phyloP scores from a whole-genome alignment of 1,140 invertebrate species.

The Drosophila kurseongensis region DNA sequence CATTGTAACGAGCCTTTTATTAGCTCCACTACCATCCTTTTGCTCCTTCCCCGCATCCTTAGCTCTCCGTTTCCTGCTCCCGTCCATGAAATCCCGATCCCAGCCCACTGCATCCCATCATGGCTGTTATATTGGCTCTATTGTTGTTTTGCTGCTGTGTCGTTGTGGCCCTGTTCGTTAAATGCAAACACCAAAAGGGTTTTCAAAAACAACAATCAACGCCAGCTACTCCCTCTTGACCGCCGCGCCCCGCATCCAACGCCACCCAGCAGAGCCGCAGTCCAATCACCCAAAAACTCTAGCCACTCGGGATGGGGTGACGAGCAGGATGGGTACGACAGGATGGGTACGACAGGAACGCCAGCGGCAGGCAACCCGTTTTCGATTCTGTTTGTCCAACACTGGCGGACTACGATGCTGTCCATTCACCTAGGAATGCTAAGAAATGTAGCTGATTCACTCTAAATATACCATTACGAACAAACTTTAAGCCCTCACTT shows the following conservation, averaged over 20 bases:
- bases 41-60: not conserved
- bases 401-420: slow-evolving; percentile 31
- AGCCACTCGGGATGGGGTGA: slow-evolving; percentile 18
- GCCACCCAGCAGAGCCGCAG: slow-evolving; percentile 34
- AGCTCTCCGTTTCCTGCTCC: not conserved
- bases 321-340: slow-evolving; percentile 19
- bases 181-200: slow-evolving; percentile 82
- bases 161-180: slow-evolving; percentile 79
- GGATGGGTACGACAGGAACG: slow-evolving; percentile 39
- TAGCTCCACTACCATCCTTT: slow-evolving; percentile 50
- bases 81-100: not conserved
- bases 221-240: slow-evolving; percentile 47
- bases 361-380: slow-evolving; percentile 70
- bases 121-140: slow-evolving; percentile 65
- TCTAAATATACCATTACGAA: too few species aligned
- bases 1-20: slow-evolving; percentile 82
- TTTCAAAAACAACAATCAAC: slow-evolving; percentile 70
- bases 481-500: too few species aligned
- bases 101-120: slow-evolving; percentile 13
- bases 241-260: slow-evolving; percentile 2
- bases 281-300: slow-evolving; percentile 19
- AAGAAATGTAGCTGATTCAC: too few species aligned
- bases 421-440: slow-evolving; percentile 10
- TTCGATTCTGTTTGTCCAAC: slow-evolving; percentile 73
- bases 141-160: slow-evolving; percentile 64